Evolutionary conservation across 2,113 vertebrate species (phyloP).

Genomic region (Prionailurus viverrinus): DNA sequence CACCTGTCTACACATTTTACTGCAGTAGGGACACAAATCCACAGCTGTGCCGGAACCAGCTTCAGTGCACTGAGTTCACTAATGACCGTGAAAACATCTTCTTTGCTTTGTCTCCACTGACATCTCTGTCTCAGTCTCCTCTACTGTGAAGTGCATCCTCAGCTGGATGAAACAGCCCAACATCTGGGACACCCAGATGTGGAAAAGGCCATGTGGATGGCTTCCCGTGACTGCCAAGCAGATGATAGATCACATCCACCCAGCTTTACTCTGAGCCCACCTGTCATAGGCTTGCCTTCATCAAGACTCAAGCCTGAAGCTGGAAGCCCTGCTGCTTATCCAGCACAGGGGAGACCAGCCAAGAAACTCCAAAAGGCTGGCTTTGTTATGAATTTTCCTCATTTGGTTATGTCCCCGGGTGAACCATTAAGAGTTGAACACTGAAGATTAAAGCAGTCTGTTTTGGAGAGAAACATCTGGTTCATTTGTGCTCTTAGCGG

Average conservation of each 20-base stretch:
- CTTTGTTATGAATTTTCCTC: conserved; percentile 39
- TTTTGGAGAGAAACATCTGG: conserved; percentile 72
- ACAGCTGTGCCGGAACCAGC: conserved; percentile 58
- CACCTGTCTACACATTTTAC: neutral
- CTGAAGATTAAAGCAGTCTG: conserved; percentile 59
- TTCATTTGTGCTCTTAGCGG: neutral
- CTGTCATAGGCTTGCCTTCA: neutral
- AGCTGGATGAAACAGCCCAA: conserved; percentile 66
- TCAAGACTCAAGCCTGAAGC: neutral
- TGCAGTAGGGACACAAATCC: neutral
- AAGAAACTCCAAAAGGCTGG: neutral
- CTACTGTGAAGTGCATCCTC: conserved; percentile 65
- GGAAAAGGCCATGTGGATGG: neutral
- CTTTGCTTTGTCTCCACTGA: conserved; percentile 75
- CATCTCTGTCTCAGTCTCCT: conserved; percentile 63
- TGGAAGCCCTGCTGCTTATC: neutral
- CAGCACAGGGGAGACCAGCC: neutral
- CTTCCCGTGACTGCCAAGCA: conserved; percentile 68
- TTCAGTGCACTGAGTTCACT: conserved; percentile 76
- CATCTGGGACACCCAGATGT: conserved; percentile 80
- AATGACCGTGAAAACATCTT: conserved; percentile 78
- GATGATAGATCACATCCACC: conserved; percentile 40
- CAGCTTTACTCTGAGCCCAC: neutral
- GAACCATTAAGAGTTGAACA: conserved; percentile 62
- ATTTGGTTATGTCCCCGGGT: conserved; percentile 28